Evolutionary conservation across 2,888 invertebrate genomes (phyloP).

Genomic region (Phyto melanocephala): DNA sequence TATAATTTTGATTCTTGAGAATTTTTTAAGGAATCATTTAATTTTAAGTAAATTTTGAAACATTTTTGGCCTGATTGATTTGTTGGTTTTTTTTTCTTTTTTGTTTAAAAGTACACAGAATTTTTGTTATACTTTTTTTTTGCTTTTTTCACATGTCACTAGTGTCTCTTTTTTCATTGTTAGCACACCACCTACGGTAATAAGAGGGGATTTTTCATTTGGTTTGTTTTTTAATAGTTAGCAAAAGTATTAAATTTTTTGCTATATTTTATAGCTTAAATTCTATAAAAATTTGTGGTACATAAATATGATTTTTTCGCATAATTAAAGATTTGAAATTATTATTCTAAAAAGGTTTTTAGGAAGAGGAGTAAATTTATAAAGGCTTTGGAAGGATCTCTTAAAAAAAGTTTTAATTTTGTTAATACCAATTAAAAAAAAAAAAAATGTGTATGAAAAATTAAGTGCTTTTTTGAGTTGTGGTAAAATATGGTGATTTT

Average conservation of each 20-base stretch:
- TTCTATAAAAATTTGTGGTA: conserved; percentile 41
- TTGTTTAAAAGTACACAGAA: conserved; percentile 44
- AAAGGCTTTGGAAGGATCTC: conserved; percentile 6
- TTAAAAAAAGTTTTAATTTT: conserved; percentile 36
- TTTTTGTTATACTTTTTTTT: conserved; percentile 67
- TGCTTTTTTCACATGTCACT: conserved; percentile 75
- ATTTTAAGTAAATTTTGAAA: conserved; percentile 74
- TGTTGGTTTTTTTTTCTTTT: conserved; percentile 70
- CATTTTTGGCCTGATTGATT: conserved; percentile 79
- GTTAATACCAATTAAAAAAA: conserved; percentile 55
- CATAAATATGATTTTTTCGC: conserved; percentile 38
- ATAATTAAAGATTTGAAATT: conserved; percentile 33
- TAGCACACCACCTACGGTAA: conserved; percentile 54
- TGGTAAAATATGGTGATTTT: conserved; percentile 53
- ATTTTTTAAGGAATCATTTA: conserved; percentile 26
- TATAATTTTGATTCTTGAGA: conserved; percentile 16
- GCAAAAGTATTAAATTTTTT: conserved; percentile 25
- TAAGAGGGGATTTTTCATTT: not conserved
- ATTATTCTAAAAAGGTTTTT: conserved; percentile 28
- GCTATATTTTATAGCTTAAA: conserved; percentile 51
- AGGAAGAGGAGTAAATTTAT: conserved; percentile 9
- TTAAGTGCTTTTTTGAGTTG: conserved; percentile 50
- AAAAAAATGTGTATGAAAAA: conserved; percentile 55
- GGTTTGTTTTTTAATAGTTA: conserved; percentile 3
- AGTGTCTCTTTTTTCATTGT: conserved; percentile 78